Base-by-base conservation (phyloP, 2,113 vertebrate genomes). In the Guaruba guarouba region DNA sequence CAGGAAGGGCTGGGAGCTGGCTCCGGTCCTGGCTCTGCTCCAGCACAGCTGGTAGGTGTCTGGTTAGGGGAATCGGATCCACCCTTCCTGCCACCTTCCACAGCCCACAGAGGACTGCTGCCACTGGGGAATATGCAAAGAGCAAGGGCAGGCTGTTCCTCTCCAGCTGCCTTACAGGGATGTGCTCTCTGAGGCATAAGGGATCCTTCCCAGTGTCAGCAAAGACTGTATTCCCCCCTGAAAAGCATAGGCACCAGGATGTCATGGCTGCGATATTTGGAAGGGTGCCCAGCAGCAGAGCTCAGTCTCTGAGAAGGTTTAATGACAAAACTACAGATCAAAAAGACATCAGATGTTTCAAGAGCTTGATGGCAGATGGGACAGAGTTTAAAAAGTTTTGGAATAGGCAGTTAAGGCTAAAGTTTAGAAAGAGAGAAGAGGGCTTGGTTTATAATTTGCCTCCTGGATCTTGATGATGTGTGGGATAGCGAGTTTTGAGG, bases 121-220 rank as follows among this genome's bases (percentile, higher is more conserved):
- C 19, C 37, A 31, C 16, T 2, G 4, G 11, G 25, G 15, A 77
- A 64, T 0, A 1, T 0, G 1, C 3, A 33, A 43, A 51, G 17
- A 39, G 12, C 59, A 71, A 82, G 15, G 35, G 5, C 29, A 51
- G 18, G 18, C 28, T 44, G 14, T 17, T 57, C 28, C 9, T 61
- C 14, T 12, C 8, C 0, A 0, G 22, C 24, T 51, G 24, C 19
- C 28, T 37, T 6, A 0, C 0, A 1, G 7, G 29, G 49, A 52
- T 1, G 0, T 7, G 18, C 22, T 52, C 11, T 29, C 2, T 5
- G 10, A 68, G 22, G 11, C 1, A 0, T 22, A 52, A 55, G 11
- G 16, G 10, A 79, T 17, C 18, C 2, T 0, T 67, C 66, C 35
- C 66, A 48, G 11, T 4, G 7, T 6, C 59, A 93, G 8, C 64